Conservation (phyloP, 2,113 vertebrate species). For the Campylomormyrus tamandua region DNA sequence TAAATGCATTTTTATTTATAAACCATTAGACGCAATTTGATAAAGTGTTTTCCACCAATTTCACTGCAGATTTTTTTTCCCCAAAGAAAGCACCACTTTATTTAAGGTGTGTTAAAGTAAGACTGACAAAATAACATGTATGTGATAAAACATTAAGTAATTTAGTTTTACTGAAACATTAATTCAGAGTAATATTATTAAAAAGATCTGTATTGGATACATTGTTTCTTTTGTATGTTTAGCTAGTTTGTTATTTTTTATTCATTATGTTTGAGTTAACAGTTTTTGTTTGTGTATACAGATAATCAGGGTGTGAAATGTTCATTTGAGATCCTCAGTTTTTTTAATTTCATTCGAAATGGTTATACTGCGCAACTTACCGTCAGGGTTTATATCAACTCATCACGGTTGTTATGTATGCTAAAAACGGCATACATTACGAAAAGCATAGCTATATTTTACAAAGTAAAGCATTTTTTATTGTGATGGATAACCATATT, state of each 20-base stretch:
- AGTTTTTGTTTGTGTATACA: not conserved
- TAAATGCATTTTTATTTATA: conserved; percentile 15
- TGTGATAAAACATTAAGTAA: not conserved
- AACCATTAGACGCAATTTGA: conserved; percentile 12
- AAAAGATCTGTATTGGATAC: not conserved
- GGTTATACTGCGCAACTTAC: not conserved
- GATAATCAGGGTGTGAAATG: not conserved
- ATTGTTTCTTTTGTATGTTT: not conserved
- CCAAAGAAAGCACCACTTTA: not conserved
- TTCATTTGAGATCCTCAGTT: not conserved
- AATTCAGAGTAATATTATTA: not conserved
- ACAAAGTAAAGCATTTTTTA: not conserved
- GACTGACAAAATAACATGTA: not conserved
- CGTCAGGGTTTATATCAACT: not conserved
- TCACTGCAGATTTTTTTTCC: conserved; percentile 6
- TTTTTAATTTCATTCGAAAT: not conserved
- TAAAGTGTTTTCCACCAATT: conserved; percentile 7
- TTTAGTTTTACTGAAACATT: not conserved
- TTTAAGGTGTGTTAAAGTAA: not conserved
- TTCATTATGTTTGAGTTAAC: not conserved
- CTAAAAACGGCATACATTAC: not conserved
- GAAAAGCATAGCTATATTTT: not conserved
- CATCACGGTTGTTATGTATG: not conserved
- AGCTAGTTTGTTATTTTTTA: not conserved
- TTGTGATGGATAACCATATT: not conserved